Base-by-base conservation (phyloP, 2,113 vertebrate genomes). In the Excalfactoria chinensis region DNA sequence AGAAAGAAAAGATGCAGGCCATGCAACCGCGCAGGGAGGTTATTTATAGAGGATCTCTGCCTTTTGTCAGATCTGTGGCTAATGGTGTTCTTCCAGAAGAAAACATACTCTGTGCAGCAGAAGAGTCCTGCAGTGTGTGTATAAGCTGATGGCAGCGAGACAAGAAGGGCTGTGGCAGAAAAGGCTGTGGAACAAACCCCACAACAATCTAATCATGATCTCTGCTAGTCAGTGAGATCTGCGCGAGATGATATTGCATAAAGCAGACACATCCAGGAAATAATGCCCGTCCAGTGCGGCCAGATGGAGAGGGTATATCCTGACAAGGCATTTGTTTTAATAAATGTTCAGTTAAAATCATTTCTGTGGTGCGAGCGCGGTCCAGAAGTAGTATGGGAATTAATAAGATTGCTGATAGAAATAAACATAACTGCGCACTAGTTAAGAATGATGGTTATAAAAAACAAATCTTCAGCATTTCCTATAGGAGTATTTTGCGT, bases 201-300 rank as follows among this genome's bases (percentile, higher is more conserved):
- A 34, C 81, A 7, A 3, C 96, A 95, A 91, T 94, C 92, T 90
- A 96, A 96, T 96, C 89, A 94, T 1, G 20, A 49, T 35, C 94
- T 79, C 91, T 94, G 95, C 35, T 73, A 35, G 46, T 73, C 95
- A 84, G 87, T 3, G 18, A 11, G 93, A 69, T 91, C 88, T 86
- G 90, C 25, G 89, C 86, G 88, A 91, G 88, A 88, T 15, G 91
- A 21, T 3, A 48, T 82, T 75, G 93, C 3, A 91, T 58, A 95
- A 95, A 97, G 93, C 95, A 95, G 88, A 93, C 49, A 15, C 92
- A 84, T 66, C n/a, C 96, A 94, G 95, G 93, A 95, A 93, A 93
- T 95, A 84, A 93, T 46, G 94, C 69, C 93, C 79, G 94, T 49
- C 93, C 94, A 79, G 94, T 32, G 88, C 77, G 53, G 92, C 91